phyloP scores from a whole-genome alignment of 1,140 invertebrate species.

The Uloborus diversus region DNA sequence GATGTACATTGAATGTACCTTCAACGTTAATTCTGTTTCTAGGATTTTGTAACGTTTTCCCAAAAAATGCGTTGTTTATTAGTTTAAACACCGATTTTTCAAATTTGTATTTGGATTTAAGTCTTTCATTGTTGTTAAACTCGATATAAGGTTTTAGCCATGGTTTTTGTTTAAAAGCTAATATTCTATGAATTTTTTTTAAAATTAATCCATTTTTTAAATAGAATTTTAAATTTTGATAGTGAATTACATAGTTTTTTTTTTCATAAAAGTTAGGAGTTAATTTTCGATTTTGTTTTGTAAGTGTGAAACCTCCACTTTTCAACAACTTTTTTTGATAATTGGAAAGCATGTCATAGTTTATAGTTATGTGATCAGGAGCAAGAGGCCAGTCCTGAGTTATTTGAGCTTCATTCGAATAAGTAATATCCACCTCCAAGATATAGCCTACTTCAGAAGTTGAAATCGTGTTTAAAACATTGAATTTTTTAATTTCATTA shows the following conservation, averaged over 20 bases:
- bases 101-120: too few relatives aligned
- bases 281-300: slow-evolving; percentile 21
- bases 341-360: slow-evolving; percentile 30
- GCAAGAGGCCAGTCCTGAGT: slow-evolving; percentile 66
- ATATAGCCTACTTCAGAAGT: slow-evolving; percentile 55
- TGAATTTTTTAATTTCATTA: slow-evolving; percentile 25
- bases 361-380: slow-evolving; percentile 59
- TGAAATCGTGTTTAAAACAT: neutral
- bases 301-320: neutral
- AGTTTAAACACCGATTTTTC: too few relatives aligned
- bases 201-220: neutral
- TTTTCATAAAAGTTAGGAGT: neutral
- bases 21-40: too few relatives aligned
- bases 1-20: too few relatives aligned
- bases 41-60: too few relatives aligned
- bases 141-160: neutral
- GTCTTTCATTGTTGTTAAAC: too few relatives aligned
- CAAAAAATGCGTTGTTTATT: too few relatives aligned
- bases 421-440: slow-evolving; percentile 60
- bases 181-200: neutral
- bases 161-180: neutral
- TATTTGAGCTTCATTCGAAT: slow-evolving; percentile 59
- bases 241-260: neutral
- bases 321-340: neutral
- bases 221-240: slow-evolving; percentile 2